Base-by-base conservation (phyloP, 2,113 vertebrate genomes). In the Atherinomorus stipes region DNA sequence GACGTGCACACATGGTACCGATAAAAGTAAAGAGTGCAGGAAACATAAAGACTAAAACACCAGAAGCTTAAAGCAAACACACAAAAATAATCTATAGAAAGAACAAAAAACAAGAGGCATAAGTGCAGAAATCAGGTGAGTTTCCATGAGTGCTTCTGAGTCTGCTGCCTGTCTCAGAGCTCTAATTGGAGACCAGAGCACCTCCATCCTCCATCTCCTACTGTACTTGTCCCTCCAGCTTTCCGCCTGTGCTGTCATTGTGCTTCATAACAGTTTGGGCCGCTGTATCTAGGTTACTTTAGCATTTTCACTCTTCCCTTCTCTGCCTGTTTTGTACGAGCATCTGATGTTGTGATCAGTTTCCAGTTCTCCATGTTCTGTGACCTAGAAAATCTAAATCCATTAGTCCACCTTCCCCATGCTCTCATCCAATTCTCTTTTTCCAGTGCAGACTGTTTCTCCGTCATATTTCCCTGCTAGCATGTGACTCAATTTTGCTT, bases 121-220 rank as follows among this genome's bases (percentile, higher is more conserved):
- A 40, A 60, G 42, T 25, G 56, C 12, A 21, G 22, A 40, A 18
- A 61, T 37, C 0, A 21, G 49, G 45, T 60, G 73, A 37, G 64
- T 11, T 61, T 58, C 19, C 61, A n/a, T 47, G 18, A 12, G 49
- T 23, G 74, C 19, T 21, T 71, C 25, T 60, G 49, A 37, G 62
- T 62, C 53, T 19, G 18, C 52, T 25, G 72, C 19, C 63, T 19
- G 69, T 49, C 61, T 78, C 57, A 7, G 44, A 72, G 77, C 71
- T 64, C 70, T 77, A 88, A 74, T 88, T 74, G 78, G 54, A 86
- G 58, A 74, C 44, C 66, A 81, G 74, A 45, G 22, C 80, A 56
- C 16, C 63, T 80, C 58, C 52, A 4, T 66, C 65, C 40, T 54
- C 53, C 52, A 21, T 78, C 77, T 76, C 74, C 74, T 65, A 1